Evolutionary conservation across 1,140 invertebrate genomes (phyloP).

Genomic region (Hypsibius dujardini): DNA sequence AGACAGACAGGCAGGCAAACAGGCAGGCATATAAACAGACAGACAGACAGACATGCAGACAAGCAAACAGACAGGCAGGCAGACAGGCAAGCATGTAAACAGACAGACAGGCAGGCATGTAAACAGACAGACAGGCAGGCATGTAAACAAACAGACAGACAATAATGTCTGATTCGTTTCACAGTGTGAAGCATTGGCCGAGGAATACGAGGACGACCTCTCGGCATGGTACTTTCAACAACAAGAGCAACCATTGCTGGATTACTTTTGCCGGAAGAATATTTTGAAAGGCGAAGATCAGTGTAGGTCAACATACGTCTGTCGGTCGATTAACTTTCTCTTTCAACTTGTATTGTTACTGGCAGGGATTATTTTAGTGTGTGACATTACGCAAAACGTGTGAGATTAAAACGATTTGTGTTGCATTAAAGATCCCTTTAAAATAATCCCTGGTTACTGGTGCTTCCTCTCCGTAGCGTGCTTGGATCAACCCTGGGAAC

Average conservation of each 20-base stretch:
- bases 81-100: no score
- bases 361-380: background rate
- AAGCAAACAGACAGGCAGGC: no score
- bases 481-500: background rate
- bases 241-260: background rate
- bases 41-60: no score
- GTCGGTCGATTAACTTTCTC: background rate
- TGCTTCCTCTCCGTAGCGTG: background rate
- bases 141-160: no score
- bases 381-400: no score
- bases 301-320: background rate
- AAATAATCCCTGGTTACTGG: background rate
- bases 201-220: conserved; percentile 13
- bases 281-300: background rate
- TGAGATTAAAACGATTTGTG: no score
- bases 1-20: no score
- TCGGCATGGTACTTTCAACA: conserved; percentile 12
- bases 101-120: no score
- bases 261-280: background rate
- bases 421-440: background rate
- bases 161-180: background rate
- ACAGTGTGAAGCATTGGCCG: conserved; percentile 12
- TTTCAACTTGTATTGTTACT: background rate
- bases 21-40: no score
- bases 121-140: no score